phyloP scores from a whole-genome alignment of 1,140 invertebrate genomes.

The Diuraphis noxia region DNA sequence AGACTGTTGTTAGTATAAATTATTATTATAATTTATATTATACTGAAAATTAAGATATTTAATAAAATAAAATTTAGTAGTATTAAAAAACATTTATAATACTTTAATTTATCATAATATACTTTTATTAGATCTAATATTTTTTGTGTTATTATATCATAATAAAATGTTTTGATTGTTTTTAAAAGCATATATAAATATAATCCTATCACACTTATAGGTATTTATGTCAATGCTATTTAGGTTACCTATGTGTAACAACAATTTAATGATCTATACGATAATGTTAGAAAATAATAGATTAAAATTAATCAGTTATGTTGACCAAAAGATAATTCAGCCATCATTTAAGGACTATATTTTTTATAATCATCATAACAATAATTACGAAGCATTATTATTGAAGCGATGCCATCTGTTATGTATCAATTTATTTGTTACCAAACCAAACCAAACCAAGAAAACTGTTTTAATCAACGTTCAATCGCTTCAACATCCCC shows the following conservation, averaged over 20 bases:
- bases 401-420: neutral
- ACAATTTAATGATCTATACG: neutral
- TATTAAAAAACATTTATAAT: neutral
- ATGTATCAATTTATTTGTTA: neutral
- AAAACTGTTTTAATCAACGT: constrained; percentile 21
- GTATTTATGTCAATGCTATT: neutral
- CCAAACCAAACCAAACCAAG: neutral
- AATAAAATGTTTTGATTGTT: neutral
- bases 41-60: neutral
- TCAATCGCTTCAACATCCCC: neutral
- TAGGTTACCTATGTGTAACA: neutral
- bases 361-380: neutral
- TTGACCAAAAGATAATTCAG: neutral
- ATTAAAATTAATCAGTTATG: neutral
- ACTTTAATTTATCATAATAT: neutral
- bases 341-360: neutral
- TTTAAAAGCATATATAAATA: neutral
- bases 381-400: neutral
- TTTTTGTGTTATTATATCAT: neutral
- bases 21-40: neutral
- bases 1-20: neutral
- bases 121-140: neutral
- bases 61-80: neutral
- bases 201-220: neutral
- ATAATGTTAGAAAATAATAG: neutral